These are phyloP conservation scores for Okapia johnstoni DNA, from an alignment of 2,113 vertebrate species.

Conservation along the genomic window DNA sequence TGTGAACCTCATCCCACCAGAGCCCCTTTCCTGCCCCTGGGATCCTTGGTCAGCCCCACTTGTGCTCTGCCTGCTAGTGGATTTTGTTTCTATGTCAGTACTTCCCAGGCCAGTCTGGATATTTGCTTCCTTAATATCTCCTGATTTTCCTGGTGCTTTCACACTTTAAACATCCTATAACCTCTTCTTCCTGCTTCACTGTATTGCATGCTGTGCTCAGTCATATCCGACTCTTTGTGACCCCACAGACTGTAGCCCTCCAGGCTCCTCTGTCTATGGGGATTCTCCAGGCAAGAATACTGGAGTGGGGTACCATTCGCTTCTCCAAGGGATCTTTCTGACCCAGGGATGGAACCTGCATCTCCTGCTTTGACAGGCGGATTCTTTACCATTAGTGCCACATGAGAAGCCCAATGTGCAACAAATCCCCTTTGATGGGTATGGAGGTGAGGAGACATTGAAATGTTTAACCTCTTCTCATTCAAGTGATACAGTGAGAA, in stretches of 20 bases:
- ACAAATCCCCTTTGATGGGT: not conserved
- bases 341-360: not conserved
- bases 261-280: not conserved
- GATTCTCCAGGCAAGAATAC: not conserved
- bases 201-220: not conserved
- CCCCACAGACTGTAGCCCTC: not conserved
- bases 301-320: not conserved
- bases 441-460: accelerated
- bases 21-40: too few species aligned
- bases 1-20: accelerated
- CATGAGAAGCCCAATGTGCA: not conserved
- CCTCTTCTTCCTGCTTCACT: not conserved
- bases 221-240: accelerated
- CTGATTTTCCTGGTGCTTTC: not conserved
- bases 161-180: not conserved
- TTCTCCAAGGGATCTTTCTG: not conserved
- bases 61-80: not conserved
- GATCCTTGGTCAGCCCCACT: accelerated
- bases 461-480: not conserved
- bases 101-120: too few species aligned
- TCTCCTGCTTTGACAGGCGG: not conserved
- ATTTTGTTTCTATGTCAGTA: not conserved
- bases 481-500: not conserved
- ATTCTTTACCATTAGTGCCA: not conserved
- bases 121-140: not conserved